Evolutionary conservation across 2,888 invertebrate species (phyloP).

Genomic region (Scaptomyza cyrtandrae): DNA sequence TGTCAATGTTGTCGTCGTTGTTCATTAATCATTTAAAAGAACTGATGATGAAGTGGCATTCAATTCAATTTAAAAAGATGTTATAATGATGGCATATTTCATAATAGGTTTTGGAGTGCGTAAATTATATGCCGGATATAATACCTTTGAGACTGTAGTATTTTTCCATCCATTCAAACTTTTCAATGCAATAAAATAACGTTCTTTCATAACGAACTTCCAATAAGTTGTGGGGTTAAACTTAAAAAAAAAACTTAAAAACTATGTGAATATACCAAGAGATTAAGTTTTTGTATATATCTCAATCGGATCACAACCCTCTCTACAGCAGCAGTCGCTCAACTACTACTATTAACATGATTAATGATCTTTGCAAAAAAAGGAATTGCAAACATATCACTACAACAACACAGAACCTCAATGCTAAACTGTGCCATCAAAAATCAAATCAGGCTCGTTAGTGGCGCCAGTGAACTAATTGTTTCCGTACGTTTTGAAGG

Average conservation of each 20-base stretch:
- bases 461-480: slow-evolving; percentile 57
- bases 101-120: slow-evolving; percentile 53
- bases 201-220: neutral
- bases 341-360: slow-evolving; percentile 39
- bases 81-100: slow-evolving; percentile 49
- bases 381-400: slow-evolving; percentile 47
- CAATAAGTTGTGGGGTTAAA: neutral
- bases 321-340: slow-evolving; percentile 17
- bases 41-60: slow-evolving; percentile 52
- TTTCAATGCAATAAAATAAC: neutral
- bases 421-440: slow-evolving; percentile 55
- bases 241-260: neutral
- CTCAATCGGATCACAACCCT: slow-evolving; percentile 24
- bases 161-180: slow-evolving; percentile 3
- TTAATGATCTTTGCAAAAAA: slow-evolving; percentile 44
- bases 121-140: slow-evolving; percentile 66
- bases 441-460: slow-evolving; percentile 62
- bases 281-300: slow-evolving; percentile 13
- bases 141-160: slow-evolving; percentile 13
- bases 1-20: slow-evolving; percentile 33
- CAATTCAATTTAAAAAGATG: slow-evolving; percentile 36
- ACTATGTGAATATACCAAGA: neutral
- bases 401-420: slow-evolving; percentile 21
- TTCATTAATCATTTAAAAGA: slow-evolving; percentile 70
- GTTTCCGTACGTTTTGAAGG: slow-evolving; percentile 67